Evolutionary conservation across 2,888 invertebrate species (phyloP), one percentile per base, ranked within the genome.

Genomic region (Cerastis leucographa): DNA sequence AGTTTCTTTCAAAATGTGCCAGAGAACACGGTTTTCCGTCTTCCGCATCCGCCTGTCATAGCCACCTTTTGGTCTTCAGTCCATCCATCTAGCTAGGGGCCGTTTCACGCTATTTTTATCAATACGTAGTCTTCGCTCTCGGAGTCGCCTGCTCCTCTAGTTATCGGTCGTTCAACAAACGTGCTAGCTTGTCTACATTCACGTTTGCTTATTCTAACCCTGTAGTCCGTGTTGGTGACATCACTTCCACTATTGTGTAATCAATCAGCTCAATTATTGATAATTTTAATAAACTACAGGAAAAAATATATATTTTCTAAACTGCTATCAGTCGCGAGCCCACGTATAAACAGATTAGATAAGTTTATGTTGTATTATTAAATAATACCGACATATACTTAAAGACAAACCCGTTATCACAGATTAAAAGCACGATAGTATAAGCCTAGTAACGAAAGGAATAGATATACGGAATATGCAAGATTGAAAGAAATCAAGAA

Each of bases 301-400:
- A 29, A 49, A 22, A 29, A n/a, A 6, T 8, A 17, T 7, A 29
- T 59, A n/a, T 69, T 51, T 54, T 40, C 29, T 51, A 46, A 25
- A 35, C 19, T 62, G 35, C 4, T 64, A 81, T 74, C 54, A 44
- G 73, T 9, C 5, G 8, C 22, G 9, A 71, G 25, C 14, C 12
- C n/a, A 62, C 44, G 61, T 81, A 73, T 9, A 22, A 19, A 70
- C n/a, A 12, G 74, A 81, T 77, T 54, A 42, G 77, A 74, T 74
- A 64, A 54, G 14, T 49, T 54, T 40, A 54, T 64, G 19, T 64
- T 74, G 29, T 49, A 29, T n/a, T 54, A 49, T 64, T 54, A 54
- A 81, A 74, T n/a, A 64, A 74, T 56, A 25, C 9, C 17, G 29
- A 73, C 19, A 1, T 54, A 64, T 25, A 46, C n/a, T 49, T 22